Base-by-base conservation (phyloP, 2,113 vertebrate genomes). In the Cervus canadensis region DNA sequence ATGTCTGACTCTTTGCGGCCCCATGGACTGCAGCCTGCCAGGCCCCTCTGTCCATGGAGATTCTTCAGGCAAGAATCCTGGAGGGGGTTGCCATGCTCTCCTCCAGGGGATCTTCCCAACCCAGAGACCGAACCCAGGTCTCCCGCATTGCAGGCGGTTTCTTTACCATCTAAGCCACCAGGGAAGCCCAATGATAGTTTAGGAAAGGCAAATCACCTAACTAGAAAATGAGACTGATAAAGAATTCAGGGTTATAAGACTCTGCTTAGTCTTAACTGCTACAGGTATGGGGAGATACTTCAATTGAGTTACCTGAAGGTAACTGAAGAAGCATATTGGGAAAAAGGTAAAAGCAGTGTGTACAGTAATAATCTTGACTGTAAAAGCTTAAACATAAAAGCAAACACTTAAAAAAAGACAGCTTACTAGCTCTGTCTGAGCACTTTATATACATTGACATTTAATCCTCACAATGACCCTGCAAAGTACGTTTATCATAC, bases 1-100 rank as follows among this genome's bases (percentile, higher is more conserved):
- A 0, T 13, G 10, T 23, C 19, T 0, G 1, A 3, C n/a, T 40
- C 36, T 67, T 19, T 67, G 64, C 0, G 1, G n/a, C 8, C 64
- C 62, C 33, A 10, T 67, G 62, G 7, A 67, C n/a, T 71, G 36
- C 6, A 71, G 67, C n/a, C 67, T 13, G 36, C 10, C 67, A 40
- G 36, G 67, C 36, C 40, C 67, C 67, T 40, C 67, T 74, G n/a
- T 74, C 67, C 67, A 23, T 12, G 2, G 19, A 71, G 19, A 74
- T 40, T 74, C n/a, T 74, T 13, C 67, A 74, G 67, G n/a, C 36
- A 6, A 74, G 67, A 74, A 74, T 74, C 67, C 67, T 74, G 36
- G 67, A 74, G 21, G 36, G 36, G 67, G 67, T 40, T 74, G 67
- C 36, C 67, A 74, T 74, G 67, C 67, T 74, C 36, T 74, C 67